Conservation (phyloP, 2,113 vertebrate species). For the Prolemur simus region DNA sequence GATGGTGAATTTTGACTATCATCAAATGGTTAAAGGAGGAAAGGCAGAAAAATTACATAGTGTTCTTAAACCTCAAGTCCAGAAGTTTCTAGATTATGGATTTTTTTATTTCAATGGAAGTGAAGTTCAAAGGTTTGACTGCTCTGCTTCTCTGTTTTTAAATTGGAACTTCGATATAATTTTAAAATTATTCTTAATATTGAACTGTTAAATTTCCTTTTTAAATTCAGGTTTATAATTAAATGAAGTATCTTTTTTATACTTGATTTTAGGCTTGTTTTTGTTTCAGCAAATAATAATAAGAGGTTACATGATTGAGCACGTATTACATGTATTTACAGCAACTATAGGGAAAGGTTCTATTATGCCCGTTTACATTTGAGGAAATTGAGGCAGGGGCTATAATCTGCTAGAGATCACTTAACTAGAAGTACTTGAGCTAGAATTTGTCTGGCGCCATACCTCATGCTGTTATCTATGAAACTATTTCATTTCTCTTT, state of each 20-base stretch:
- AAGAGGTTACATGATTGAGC: background rate
- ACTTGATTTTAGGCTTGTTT: slow-evolving; percentile 12
- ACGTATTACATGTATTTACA: background rate
- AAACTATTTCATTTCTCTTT: background rate
- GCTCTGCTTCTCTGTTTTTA: slow-evolving; percentile 42
- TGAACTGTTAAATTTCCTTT: background rate
- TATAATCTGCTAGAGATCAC: background rate
- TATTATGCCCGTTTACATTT: background rate
- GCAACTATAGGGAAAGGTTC: accelerated
- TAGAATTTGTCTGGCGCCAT: background rate
- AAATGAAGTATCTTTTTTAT: slow-evolving; percentile 27
- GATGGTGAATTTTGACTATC: slow-evolving; percentile 99
- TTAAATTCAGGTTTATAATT: background rate
- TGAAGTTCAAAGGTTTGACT: slow-evolving; percentile 91
- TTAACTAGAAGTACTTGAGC: background rate
- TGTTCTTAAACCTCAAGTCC: slow-evolving; percentile 93
- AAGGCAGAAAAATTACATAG: slow-evolving; percentile 95
- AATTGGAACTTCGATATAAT: slow-evolving; percentile 1
- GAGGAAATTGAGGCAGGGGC: background rate
- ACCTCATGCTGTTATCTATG: background rate
- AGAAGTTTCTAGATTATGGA: slow-evolving; percentile 93
- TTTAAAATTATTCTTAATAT: slow-evolving; percentile 22
- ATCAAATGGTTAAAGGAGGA: slow-evolving; percentile 97
- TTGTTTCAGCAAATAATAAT: background rate
- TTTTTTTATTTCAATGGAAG: slow-evolving; percentile 95